Conservation (phyloP, 2,888 invertebrate species). For the Cheilosia soror region DNA sequence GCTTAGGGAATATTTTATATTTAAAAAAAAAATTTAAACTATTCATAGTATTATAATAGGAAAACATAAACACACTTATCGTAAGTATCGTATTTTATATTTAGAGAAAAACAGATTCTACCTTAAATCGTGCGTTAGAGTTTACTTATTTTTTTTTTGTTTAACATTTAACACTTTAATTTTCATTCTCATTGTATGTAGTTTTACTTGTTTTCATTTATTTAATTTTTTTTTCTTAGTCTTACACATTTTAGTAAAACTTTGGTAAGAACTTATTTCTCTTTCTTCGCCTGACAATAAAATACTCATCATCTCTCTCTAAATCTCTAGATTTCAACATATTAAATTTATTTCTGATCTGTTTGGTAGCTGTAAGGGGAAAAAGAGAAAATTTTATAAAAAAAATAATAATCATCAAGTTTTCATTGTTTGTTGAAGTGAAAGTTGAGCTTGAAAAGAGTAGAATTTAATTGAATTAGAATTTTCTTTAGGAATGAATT, state of each 20-base stretch:
- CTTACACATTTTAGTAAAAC: constrained; percentile 51
- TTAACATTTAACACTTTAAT: constrained; percentile 53
- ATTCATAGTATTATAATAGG: constrained; percentile 51
- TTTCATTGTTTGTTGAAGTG: constrained; percentile 47
- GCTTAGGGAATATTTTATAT: constrained; percentile 46
- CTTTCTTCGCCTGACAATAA: constrained; percentile 75
- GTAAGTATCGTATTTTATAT: constrained; percentile 30
- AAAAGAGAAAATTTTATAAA: constrained; percentile 72
- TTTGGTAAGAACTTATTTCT: constrained; percentile 70
- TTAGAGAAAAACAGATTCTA: constrained; percentile 49
- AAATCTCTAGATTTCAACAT: constrained; percentile 75
- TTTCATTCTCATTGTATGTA: background rate
- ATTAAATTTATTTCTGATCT: constrained; percentile 75
- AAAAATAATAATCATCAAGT: constrained; percentile 72
- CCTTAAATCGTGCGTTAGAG: constrained; percentile 43
- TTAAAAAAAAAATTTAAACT: constrained; percentile 20
- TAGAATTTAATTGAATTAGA: constrained; percentile 34
- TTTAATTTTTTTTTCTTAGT: background rate
- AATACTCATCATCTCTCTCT: constrained; percentile 72
- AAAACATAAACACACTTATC: constrained; percentile 67
- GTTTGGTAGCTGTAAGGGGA: constrained; percentile 75
- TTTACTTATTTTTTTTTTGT: constrained; percentile 32
- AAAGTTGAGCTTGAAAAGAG: constrained; percentile 61
- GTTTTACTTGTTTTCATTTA: too few relatives aligned
- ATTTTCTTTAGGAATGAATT: constrained; percentile 14